Evolutionary conservation across 2,888 invertebrate species (phyloP).

Genomic region (Drepana falcataria): DNA sequence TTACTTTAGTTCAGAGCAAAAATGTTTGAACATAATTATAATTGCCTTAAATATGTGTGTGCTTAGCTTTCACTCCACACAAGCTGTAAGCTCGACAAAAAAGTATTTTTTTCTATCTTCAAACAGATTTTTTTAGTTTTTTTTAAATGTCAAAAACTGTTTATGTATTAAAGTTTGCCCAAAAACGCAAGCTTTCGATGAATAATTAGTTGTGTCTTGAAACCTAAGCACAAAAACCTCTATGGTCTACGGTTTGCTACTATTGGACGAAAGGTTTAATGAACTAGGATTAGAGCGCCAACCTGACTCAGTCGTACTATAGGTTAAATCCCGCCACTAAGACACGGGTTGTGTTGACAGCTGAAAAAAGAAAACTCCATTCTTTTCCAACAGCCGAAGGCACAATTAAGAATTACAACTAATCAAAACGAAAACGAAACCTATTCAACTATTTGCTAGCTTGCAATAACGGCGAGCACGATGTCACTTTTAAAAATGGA

Average conservation of each 20-base stretch:
- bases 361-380: not conserved
- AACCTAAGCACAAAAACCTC: slow-evolving; percentile 55
- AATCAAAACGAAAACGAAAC: no score
- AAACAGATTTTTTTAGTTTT: slow-evolving; percentile 3
- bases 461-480: no score
- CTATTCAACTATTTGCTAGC: no score
- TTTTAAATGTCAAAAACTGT: no score
- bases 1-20: slow-evolving; percentile 40
- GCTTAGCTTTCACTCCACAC: slow-evolving; percentile 54
- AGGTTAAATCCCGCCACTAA: slow-evolving; percentile 5
- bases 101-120: slow-evolving; percentile 15
- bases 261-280: slow-evolving; percentile 71
- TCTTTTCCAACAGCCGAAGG: not conserved
- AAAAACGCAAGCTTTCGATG: slow-evolving; percentile 6
- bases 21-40: slow-evolving; percentile 37
- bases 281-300: slow-evolving; percentile 46
- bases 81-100: slow-evolving; percentile 13
- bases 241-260: slow-evolving; percentile 56
- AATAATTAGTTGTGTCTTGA: slow-evolving; percentile 38
- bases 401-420: not conserved
- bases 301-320: slow-evolving; percentile 48
- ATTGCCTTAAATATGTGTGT: slow-evolving; percentile 43
- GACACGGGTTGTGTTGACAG: not conserved
- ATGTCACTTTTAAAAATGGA: no score
- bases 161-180: not conserved